Percentiles rank a stretch among this genome's conserved stretches.
Conservation (phyloP, 2,113 vertebrate species). For the Anolis carolinensis region DNA sequence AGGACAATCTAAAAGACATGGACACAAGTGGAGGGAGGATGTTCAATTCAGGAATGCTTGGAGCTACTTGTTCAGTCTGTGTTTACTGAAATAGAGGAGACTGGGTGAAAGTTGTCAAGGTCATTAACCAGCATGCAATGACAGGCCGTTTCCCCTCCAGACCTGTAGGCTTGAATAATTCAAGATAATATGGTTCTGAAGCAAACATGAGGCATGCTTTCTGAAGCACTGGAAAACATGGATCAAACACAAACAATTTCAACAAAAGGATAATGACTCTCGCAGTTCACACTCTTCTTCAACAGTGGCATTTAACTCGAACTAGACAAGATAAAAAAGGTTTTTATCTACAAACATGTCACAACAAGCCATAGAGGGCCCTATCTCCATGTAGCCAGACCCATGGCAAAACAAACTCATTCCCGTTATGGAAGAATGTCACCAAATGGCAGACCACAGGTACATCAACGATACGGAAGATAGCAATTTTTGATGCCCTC, state of each 20-base stretch:
- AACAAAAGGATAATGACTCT: background rate
- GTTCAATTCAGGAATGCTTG: background rate
- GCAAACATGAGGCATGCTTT: background rate
- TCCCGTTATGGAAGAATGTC: background rate
- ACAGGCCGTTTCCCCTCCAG: background rate
- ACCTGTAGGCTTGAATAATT: background rate
- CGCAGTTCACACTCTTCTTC: background rate
- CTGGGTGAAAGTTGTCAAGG: background rate
- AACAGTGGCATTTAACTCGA: background rate
- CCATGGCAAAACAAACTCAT: background rate
- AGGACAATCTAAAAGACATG: background rate
- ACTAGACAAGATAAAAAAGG: background rate
- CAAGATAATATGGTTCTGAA: background rate
- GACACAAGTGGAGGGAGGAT: background rate
- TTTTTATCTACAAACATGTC: background rate
- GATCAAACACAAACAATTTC: background rate
- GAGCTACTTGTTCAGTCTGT: background rate
- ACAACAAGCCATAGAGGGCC: background rate
- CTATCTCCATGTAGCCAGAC: background rate
- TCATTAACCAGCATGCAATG: background rate
- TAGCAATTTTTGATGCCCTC: background rate
- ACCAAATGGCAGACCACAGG: background rate
- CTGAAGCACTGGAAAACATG: background rate
- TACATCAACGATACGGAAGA: background rate
- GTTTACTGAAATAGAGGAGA: background rate